A percentile compares a stretch with the other conserved stretches of the same genome.
These are phyloP conservation scores for Acrocephalus scirpaceus DNA, from an alignment of 2,797 vertebrate species.

Conservation along the genomic window DNA sequence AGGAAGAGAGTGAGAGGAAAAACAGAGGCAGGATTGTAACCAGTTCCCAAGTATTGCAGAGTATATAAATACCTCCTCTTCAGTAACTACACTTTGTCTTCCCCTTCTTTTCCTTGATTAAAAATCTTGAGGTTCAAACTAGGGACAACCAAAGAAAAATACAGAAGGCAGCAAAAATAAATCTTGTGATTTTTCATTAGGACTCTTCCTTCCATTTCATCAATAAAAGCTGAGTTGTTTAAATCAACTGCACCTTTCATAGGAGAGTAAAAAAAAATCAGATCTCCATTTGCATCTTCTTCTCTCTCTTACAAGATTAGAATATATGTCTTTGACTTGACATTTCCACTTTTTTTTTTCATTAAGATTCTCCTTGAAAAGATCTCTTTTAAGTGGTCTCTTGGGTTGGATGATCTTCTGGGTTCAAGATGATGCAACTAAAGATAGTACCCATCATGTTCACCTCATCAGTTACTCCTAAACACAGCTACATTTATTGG, in stretches of 20 bases:
- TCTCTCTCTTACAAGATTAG: not conserved
- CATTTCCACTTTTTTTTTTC: not conserved
- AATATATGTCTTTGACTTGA: not conserved
- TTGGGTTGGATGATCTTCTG: not conserved
- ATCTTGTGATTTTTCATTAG: not conserved
- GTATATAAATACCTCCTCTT: not conserved
- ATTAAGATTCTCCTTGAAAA: not conserved
- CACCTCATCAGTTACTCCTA: not conserved
- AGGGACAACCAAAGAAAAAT: not conserved
- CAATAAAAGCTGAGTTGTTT: not conserved
- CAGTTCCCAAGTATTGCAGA: not conserved
- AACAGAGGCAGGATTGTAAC: not conserved
- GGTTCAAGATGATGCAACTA: not conserved
- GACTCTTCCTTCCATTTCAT: not conserved
- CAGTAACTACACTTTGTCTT: not conserved
- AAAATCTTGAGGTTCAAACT: not conserved
- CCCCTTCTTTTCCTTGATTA: not conserved
- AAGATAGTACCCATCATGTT: not conserved
- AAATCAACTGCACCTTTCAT: not conserved
- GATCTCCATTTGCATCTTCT: not conserved
- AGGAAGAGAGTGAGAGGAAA: not conserved
- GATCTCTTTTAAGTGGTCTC: not conserved
- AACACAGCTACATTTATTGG: not conserved
- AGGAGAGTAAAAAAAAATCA: not conserved
- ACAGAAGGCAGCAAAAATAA: not conserved